Percentiles rank a stretch among this genome's conserved stretches.
phyloP scores from a whole-genome alignment of 2,113 vertebrate species.

The Aix galericulata region DNA sequence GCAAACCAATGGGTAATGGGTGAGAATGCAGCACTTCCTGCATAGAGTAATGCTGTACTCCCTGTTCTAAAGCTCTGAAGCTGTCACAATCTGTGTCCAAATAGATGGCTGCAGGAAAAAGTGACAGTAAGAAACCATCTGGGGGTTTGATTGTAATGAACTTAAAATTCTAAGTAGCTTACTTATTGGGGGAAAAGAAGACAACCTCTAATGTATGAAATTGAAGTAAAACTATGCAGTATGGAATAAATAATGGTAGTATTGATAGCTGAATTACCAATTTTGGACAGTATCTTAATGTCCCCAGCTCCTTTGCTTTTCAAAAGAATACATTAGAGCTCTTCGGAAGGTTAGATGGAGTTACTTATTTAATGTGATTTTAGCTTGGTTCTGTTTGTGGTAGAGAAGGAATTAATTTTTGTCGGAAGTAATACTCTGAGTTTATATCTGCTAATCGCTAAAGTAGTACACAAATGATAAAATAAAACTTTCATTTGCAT shows the following conservation, averaged over 20 bases:
- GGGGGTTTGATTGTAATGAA: background rate
- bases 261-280: background rate
- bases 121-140: background rate
- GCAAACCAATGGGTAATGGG: background rate
- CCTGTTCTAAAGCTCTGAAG: background rate
- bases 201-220: background rate
- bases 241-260: background rate
- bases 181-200: background rate
- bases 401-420: background rate
- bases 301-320: background rate
- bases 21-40: background rate
- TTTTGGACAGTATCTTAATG: background rate
- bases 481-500: background rate
- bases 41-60: background rate
- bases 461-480: background rate
- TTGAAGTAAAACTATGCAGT: background rate
- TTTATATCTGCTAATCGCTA: background rate
- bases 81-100: background rate
- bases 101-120: background rate
- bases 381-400: background rate
- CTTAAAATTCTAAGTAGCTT: background rate
- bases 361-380: background rate
- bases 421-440: background rate
- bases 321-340: background rate
- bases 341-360: background rate